A percentile compares a stretch with the other conserved stretches of the same genome.
Conservation (phyloP, 1,140 invertebrate species). For the Zaprionus vittiger region DNA sequence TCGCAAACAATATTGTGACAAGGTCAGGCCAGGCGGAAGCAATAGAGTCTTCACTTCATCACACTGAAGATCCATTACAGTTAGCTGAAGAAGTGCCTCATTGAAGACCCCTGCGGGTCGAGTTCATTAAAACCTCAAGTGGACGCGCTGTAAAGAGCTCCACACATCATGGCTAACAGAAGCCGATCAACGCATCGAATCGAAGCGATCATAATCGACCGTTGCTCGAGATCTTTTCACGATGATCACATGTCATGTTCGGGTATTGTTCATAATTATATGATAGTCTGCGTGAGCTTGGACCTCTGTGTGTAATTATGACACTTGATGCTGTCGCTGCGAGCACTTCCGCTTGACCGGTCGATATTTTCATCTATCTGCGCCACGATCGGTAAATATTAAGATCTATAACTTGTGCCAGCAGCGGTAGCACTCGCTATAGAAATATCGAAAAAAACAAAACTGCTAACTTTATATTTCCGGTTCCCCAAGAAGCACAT, state of each 20-base stretch:
- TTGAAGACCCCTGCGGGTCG: slow-evolving; percentile 15
- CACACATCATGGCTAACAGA: slow-evolving; percentile 63
- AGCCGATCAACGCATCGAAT: slow-evolving; percentile 55
- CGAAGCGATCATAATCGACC: slow-evolving; percentile 25
- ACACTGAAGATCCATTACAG: slow-evolving; percentile 61
- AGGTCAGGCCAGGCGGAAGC: slow-evolving; percentile 59
- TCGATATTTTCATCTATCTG: slow-evolving; percentile 37
- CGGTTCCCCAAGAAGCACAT: slow-evolving; percentile 41
- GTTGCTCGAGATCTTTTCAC: slow-evolving; percentile 1
- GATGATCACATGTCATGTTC: slow-evolving; percentile 5
- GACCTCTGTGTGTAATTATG: slow-evolving; percentile 72
- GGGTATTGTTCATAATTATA: slow-evolving; percentile 26
- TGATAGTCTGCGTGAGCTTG: slow-evolving; percentile 1
- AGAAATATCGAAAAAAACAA: slow-evolving; percentile 5
- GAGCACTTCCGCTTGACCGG: slow-evolving; percentile 64
- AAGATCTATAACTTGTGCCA: slow-evolving; percentile 32
- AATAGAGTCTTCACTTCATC: slow-evolving; percentile 14
- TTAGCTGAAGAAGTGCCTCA: slow-evolving; percentile 36
- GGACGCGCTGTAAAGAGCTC: slow-evolving; percentile 21
- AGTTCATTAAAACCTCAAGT: slow-evolving; percentile 76
- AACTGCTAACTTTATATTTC: slow-evolving; percentile 51
- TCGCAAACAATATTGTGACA: slow-evolving; percentile 45
- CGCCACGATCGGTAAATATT: slow-evolving; percentile 33
- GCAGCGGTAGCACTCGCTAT: slow-evolving; percentile 44
- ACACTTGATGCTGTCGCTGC: slow-evolving; percentile 63